A percentile compares a stretch with the other conserved stretches of the same genome.
Conservation (phyloP, 2,797 vertebrate genomes). For the Lagodon rhomboides region DNA sequence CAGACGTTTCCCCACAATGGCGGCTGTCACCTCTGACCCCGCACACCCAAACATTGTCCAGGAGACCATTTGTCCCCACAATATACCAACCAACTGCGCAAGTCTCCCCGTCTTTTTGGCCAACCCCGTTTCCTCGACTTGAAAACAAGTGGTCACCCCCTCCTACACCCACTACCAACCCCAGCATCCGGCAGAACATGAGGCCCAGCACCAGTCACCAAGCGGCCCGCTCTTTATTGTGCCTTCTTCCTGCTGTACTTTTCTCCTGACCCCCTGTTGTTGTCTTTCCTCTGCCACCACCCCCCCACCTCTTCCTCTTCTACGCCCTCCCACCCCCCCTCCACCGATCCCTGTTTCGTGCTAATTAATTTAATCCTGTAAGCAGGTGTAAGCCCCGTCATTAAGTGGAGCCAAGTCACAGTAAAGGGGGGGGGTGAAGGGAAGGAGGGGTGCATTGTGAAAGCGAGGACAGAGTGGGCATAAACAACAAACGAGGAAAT, state of each 20-base stretch:
- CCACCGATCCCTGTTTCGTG: constrained; percentile 82
- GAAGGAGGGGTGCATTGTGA: constrained; percentile 77
- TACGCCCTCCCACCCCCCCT: constrained; percentile 47
- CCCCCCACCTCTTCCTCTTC: constrained; percentile 40
- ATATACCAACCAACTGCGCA: constrained; percentile 36
- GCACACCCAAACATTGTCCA: constrained; percentile 72
- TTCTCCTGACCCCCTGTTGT: constrained; percentile 72
- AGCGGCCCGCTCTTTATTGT: constrained; percentile 65
- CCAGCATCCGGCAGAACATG: constrained; percentile 64
- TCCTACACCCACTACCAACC: constrained; percentile 38
- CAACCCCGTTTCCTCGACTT: constrained; percentile 72
- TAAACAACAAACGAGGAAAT: constrained; percentile 83
- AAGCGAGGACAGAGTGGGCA: constrained; percentile 77
- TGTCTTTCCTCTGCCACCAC: constrained; percentile 51
- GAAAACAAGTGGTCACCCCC: constrained; percentile 70
- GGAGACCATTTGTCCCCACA: constrained; percentile 54
- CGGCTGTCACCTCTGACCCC: constrained; percentile 71
- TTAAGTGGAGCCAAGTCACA: constrained; percentile 84
- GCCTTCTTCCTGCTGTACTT: constrained; percentile 72
- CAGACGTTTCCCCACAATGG: constrained; percentile 50
- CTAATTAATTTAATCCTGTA: constrained; percentile 92
- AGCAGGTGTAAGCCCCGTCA: constrained; percentile 89
- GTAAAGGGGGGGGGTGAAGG: constrained; percentile 73
- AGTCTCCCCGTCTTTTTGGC: constrained; percentile 51
- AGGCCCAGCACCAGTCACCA: constrained; percentile 61